Conservation (phyloP, 2,888 invertebrate species). For the Cheilosia pagana region DNA sequence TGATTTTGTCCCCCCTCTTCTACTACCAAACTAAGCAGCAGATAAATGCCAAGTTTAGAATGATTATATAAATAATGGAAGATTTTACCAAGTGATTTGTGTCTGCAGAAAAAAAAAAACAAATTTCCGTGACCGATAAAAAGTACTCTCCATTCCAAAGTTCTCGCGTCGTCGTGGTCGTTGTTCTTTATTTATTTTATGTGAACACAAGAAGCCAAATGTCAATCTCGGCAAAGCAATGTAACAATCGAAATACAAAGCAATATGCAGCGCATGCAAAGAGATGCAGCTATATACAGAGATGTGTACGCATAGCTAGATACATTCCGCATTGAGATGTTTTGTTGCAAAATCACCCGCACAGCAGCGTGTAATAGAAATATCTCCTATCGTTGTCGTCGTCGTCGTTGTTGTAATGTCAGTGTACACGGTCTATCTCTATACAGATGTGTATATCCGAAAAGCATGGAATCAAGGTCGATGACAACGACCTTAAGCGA, state of each 20-base stretch:
- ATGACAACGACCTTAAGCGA: constrained; percentile 75
- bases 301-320: not conserved
- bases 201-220: constrained; percentile 11
- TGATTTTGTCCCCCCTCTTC: not conserved
- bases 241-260: constrained; percentile 31
- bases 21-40: not conserved
- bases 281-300: constrained; percentile 25
- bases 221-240: constrained; percentile 32
- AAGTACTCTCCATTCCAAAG: constrained; percentile 10
- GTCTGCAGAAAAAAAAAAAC: constrained; percentile 8
- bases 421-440: constrained; percentile 3
- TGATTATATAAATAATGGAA: constrained; percentile 20
- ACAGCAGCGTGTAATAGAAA: constrained; percentile 26
- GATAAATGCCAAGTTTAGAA: constrained; percentile 27
- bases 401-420: constrained; percentile 8
- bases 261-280: constrained; percentile 40
- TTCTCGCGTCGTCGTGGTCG: not conserved
- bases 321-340: constrained; percentile 49
- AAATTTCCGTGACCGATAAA: constrained; percentile 38
- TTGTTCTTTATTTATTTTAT: too few relatives aligned
- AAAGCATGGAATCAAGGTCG: constrained; percentile 74
- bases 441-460: constrained; percentile 26
- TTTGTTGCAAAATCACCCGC: constrained; percentile 35
- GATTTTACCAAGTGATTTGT: constrained; percentile 22
- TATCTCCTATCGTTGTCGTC: not conserved